These are phyloP conservation scores for Ditylenchus dipsaci DNA, from an alignment of 1,140 invertebrate genomes.

Conservation along the genomic window DNA sequence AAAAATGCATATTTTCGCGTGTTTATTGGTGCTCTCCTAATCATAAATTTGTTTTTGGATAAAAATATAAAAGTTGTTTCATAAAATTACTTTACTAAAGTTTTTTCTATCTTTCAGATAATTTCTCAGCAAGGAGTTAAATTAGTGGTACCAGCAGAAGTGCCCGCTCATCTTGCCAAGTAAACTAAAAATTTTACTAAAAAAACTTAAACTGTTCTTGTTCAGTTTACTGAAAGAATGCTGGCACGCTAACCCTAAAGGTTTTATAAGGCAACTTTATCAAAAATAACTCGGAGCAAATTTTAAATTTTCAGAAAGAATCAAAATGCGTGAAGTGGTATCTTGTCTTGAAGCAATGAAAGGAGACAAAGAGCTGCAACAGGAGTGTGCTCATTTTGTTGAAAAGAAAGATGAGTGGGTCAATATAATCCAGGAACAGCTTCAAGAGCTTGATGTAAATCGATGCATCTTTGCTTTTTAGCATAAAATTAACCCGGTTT, in stretches of 20 bases:
- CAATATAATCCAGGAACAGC: conserved; percentile 40
- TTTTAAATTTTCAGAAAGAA: not conserved
- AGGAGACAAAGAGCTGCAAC: conserved; percentile 35
- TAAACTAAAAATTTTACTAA: not conserved
- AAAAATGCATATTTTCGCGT: no score
- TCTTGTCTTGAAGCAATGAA: conserved; percentile 34
- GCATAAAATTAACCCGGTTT: no score
- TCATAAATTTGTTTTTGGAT: no score
- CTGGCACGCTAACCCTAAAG: conserved; percentile 41
- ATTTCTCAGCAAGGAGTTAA: conserved; percentile 41
- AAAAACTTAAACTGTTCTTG: not conserved
- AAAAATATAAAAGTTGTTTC: no score
- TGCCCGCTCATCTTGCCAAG: conserved; percentile 40
- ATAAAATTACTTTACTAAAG: no score
- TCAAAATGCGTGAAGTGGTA: conserved; percentile 43
- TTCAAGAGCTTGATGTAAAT: conserved; percentile 39
- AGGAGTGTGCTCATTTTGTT: conserved; percentile 44
- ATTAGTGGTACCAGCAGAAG: conserved; percentile 47
- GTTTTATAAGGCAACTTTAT: conserved; percentile 19
- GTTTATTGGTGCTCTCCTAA: no score
- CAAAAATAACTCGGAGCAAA: no score
- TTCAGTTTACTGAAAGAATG: conserved; percentile 45
- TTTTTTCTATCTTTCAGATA: conserved; percentile 1
- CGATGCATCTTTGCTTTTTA: not conserved
- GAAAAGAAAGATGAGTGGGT: conserved; percentile 42